Conservation (phyloP, 2,113 vertebrate genomes). For the Heterocephalus glaber region DNA sequence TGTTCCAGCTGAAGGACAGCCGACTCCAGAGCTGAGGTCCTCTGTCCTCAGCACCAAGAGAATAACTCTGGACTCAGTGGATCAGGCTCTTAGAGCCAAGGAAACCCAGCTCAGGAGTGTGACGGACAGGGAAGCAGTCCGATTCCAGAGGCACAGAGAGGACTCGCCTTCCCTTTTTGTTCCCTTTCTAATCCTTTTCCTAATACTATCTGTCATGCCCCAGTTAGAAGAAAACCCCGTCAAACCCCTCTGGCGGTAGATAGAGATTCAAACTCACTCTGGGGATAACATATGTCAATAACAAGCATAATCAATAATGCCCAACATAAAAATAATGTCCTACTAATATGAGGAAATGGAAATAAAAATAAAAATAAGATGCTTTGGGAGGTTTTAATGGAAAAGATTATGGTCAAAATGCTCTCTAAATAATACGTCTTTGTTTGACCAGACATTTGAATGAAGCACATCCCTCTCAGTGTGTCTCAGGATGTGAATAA, state of each 20-base stretch:
- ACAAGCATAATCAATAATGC: background rate
- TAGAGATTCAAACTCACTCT: background rate
- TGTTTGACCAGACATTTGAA: background rate
- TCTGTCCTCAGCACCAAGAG: background rate
- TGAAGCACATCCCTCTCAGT: background rate
- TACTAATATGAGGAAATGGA: background rate
- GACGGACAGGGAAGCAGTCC: background rate
- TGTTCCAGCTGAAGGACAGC: background rate
- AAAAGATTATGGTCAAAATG: background rate
- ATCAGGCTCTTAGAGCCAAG: background rate
- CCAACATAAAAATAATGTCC: background rate
- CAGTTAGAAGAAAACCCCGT: background rate
- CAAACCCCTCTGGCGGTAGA: background rate
- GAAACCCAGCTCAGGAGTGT: background rate
- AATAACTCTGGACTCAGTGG: background rate
- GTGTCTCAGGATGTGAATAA: background rate
- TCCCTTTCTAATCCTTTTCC: background rate
- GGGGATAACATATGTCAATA: background rate
- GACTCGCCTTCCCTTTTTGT: background rate
- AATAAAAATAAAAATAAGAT: background rate
- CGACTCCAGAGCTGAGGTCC: background rate
- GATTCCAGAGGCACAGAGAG: background rate
- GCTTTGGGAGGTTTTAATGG: background rate
- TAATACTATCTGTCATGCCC: accelerated
- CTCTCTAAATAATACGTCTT: background rate